Evolutionary conservation across 2,113 vertebrate genomes (phyloP), one percentile per base, ranked within the genome.

Genomic region (Alces alces): DNA sequence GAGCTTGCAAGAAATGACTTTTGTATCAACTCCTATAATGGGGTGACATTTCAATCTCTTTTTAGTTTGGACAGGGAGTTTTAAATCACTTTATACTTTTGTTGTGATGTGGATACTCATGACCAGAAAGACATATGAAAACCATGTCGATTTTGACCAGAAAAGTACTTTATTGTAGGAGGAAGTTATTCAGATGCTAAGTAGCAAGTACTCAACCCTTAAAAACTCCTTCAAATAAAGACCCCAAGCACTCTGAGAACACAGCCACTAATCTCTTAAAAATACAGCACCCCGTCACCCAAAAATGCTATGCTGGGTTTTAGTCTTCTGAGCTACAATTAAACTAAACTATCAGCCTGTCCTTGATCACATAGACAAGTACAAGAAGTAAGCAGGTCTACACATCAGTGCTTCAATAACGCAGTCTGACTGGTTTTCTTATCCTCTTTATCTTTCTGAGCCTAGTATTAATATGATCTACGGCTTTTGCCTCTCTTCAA

Each of bases 401-500:
- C n/a, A 73, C 7, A 7, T 47, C 9, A 7, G 21, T 10, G 36
- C 19, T 73, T 78, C 25, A 43, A 4, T 43, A 96, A 82, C 13
- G 86, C 70, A 25, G 27, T 86, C 52, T 64, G 30, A 12, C 3
- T 92, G 8, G 17, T 7, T 33, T 28, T 83, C 27, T 54, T 5
- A 7, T 57, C 43, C 5, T 89, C 28, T 86, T 95, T 95, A 45
- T 95, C 39, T 43, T 43, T 92, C 70, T 96, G 70, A 82, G 2
- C n/a, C 28, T 91, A 9, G 7, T 86, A 52, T 86, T 58, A 92
- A 86, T 43, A 7, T 25, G 60, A 87, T 45, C 33, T 43, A 43
- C 8, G 27, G 16, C 39, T 64, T 79, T 45, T 15, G 25, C 66
- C 47, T 83, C 45, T 85, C 33, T 64, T 95, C 66, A 64, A 28